Evolutionary conservation across 2,113 vertebrate genomes (phyloP), one percentile per base, ranked within the genome.

Genomic region (Ptilorrhoa leucosticta): DNA sequence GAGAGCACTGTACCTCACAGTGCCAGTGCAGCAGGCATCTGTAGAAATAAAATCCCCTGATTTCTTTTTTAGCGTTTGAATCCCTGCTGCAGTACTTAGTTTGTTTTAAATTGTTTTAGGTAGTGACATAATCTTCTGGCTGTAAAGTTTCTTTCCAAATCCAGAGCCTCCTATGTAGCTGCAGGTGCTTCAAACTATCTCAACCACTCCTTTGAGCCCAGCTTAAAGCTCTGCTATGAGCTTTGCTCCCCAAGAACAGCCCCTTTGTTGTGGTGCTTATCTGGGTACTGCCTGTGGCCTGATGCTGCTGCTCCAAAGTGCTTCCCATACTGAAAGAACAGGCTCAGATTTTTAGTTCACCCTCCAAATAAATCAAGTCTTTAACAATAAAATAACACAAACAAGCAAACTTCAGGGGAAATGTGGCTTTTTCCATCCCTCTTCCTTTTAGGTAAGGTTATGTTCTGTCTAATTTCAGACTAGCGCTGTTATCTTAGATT

Each of bases 381-480:
- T 78, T 44, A 13, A 35, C 27, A 80, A 68, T 28, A 65, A 71
- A 56, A 61, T 19, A 39, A 5, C 27, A 61, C 35, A 73, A 87
- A 14, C n/a, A 48, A 70, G 24, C 9, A 48, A 65, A 53, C 27
- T 78, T 31, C 27, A 22, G 48, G 16, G 18, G 33, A 83, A 89
- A 47, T 87, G 27, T 60, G 72, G 18, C 40, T 58, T 81, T 83
- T 94, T 56, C 60, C 61, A 18, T 51, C 30, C 26, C 11, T n/a
- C 40, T 45, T 85, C 79, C 48, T 60, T 89, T 81, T 71, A 23
- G 56, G 68, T 61, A 37, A 44, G 56, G 26, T 56, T 90, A 10
- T 78, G 47, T 91, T 90, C 64, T 93, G 48, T 60, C 61, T 95
- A 24, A 71, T 95, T 93, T 83, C 88, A 95, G 88, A 71, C 75